These are phyloP conservation scores for Chrosomus eos DNA, from an alignment of 2,797 vertebrate species.

Conservation along the genomic window DNA sequence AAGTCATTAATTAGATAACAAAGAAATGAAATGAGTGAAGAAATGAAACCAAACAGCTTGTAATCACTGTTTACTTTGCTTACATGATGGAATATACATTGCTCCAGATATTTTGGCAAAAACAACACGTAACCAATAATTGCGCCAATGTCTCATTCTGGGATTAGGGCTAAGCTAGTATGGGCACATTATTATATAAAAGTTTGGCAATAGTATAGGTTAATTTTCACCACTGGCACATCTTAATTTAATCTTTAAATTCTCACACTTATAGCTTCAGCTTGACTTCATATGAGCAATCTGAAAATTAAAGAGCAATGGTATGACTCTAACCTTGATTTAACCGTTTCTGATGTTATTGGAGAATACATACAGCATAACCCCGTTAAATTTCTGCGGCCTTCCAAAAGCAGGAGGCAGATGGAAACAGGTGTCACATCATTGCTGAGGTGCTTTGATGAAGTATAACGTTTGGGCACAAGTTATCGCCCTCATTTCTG, in stretches of 20 bases:
- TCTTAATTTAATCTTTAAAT: neutral
- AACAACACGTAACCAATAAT: too few species aligned
- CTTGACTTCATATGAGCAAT: neutral
- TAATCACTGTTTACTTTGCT: too few species aligned
- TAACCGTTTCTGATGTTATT: conserved; percentile 14
- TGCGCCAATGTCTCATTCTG: neutral
- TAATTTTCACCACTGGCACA: neutral
- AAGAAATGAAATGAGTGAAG: too few species aligned
- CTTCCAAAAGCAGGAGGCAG: conserved; percentile 13
- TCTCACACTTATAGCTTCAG: neutral
- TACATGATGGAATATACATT: too few species aligned
- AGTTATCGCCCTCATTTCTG: conserved; percentile 39
- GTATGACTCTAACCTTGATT: conserved; percentile 20
- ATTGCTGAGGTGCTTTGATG: conserved; percentile 29
- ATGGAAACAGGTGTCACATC: conserved; percentile 26
- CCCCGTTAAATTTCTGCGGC: conserved; percentile 15
- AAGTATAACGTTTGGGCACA: conserved; percentile 31
- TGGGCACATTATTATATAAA: neutral
- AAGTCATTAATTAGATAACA: too few species aligned
- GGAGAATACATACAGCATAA: conserved; percentile 2
- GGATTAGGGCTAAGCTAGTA: neutral
- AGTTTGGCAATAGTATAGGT: neutral
- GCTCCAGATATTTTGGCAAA: too few species aligned
- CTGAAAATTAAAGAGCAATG: neutral
- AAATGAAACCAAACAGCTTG: too few species aligned